Conservation (phyloP, 2,113 vertebrate genomes). For the Lonchura striata region DNA sequence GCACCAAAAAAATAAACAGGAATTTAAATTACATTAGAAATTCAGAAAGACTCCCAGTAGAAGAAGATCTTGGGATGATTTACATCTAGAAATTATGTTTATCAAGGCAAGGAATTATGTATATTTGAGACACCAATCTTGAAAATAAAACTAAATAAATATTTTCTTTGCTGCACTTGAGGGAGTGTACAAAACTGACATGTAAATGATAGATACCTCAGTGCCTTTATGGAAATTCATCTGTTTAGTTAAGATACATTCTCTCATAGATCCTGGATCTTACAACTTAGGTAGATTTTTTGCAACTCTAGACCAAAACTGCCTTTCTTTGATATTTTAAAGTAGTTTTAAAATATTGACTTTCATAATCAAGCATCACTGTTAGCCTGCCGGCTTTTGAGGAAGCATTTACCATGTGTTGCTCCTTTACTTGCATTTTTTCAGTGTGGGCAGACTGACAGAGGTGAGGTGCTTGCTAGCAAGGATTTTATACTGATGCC, state of each 20-base stretch:
- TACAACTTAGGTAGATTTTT: background rate
- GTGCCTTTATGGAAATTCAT: background rate
- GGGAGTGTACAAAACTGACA: background rate
- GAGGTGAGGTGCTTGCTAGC: background rate
- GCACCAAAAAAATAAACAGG: background rate
- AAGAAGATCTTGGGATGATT: background rate
- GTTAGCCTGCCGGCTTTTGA: background rate
- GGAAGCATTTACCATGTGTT: background rate
- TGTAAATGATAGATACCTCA: background rate
- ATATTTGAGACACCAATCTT: background rate
- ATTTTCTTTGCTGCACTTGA: background rate
- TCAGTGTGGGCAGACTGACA: background rate
- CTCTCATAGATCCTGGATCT: background rate
- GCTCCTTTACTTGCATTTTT: background rate
- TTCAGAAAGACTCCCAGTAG: background rate
- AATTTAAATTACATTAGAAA: background rate
- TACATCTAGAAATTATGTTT: background rate
- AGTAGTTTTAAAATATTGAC: background rate
- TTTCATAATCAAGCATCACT: background rate
- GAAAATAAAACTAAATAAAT: background rate
- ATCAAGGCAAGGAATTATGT: background rate
- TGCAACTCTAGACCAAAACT: background rate
- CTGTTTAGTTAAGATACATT: background rate
- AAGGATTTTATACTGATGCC: background rate
- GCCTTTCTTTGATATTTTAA: background rate